Evolutionary conservation across 2,888 invertebrate species (phyloP).

Genomic region (Callyntrura guangdongensis): DNA sequence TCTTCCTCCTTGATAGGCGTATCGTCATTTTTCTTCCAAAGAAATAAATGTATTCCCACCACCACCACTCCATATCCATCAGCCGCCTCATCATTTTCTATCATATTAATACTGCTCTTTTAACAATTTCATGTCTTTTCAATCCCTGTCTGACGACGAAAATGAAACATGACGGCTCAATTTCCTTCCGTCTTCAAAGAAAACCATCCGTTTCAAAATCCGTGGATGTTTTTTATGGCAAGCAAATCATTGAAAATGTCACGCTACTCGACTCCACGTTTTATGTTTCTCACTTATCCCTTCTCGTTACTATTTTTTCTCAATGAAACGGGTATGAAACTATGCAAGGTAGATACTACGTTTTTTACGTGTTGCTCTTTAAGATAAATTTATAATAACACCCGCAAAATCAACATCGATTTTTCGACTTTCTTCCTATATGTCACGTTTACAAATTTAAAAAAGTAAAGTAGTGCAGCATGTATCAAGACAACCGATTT

Average conservation of each 20-base stretch:
- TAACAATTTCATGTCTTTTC: background rate
- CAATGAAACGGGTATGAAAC: background rate
- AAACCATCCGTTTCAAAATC: conserved; percentile 10
- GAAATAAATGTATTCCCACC: background rate
- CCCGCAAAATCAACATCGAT: too few relatives aligned
- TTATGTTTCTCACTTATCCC: background rate
- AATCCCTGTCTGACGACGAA: background rate
- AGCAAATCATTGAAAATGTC: conserved; percentile 1
- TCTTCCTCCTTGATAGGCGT: conserved; percentile 24
- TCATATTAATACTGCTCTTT: background rate
- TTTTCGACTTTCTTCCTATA: too few relatives aligned
- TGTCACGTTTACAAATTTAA: too few relatives aligned
- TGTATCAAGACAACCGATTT: too few relatives aligned
- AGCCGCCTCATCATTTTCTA: conserved; percentile 14
- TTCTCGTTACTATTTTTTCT: background rate
- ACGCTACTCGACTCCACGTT: background rate
- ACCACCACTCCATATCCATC: background rate
- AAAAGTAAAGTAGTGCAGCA: too few relatives aligned
- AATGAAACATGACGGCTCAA: conserved; percentile 16
- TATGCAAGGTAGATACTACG: background rate
- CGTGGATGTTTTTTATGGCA: conserved; percentile 12
- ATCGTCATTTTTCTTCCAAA: background rate
- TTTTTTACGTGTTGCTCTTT: too few relatives aligned
- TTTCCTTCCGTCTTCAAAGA: background rate
- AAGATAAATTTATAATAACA: too few relatives aligned